phyloP scores from a whole-genome alignment of 2,888 invertebrate genomes.

The Philopedon plagiatum region DNA sequence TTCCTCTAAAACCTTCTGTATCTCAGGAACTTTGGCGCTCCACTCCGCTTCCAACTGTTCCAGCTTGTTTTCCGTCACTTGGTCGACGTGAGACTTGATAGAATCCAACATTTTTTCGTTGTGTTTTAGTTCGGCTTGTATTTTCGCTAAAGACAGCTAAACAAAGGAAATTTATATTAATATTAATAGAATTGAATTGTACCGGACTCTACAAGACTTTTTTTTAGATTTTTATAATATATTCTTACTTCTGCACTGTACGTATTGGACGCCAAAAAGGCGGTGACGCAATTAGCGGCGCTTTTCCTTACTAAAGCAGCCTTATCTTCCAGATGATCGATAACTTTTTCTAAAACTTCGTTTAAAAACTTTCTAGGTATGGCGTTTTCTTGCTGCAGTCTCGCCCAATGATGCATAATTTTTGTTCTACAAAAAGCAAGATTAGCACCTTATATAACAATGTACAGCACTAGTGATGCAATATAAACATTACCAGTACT shows the following conservation, averaged over 20 bases:
- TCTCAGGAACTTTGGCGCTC: slow-evolving; percentile 71
- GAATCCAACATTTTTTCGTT: slow-evolving; percentile 67
- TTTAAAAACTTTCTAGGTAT: slow-evolving; percentile 83
- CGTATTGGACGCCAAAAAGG: slow-evolving; percentile 88
- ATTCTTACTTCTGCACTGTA: slow-evolving; percentile 82
- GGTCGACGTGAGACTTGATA: slow-evolving; percentile 62
- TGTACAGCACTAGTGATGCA: too few species aligned
- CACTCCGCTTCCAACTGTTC: slow-evolving; percentile 69
- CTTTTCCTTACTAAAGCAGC: slow-evolving; percentile 88
- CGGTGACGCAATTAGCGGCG: slow-evolving; percentile 83
- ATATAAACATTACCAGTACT: too few species aligned
- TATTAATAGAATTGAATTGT: too few species aligned
- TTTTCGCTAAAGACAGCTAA: slow-evolving; percentile 64
- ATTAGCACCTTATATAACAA: too few species aligned
- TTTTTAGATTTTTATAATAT: too few species aligned
- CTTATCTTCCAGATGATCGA: slow-evolving; percentile 85
- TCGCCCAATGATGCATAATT: slow-evolving; percentile 83
- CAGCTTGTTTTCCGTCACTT: slow-evolving; percentile 66
- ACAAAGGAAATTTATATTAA: neutral
- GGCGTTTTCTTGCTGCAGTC: slow-evolving; percentile 83
- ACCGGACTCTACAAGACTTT: too few species aligned
- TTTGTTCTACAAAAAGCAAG: slow-evolving; percentile 28
- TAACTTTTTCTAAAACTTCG: slow-evolving; percentile 76
- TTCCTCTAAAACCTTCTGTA: slow-evolving; percentile 70
- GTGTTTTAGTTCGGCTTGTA: slow-evolving; percentile 74